phyloP scores from a whole-genome alignment of 2,113 vertebrate species.

The Urocitellus parryii region DNA sequence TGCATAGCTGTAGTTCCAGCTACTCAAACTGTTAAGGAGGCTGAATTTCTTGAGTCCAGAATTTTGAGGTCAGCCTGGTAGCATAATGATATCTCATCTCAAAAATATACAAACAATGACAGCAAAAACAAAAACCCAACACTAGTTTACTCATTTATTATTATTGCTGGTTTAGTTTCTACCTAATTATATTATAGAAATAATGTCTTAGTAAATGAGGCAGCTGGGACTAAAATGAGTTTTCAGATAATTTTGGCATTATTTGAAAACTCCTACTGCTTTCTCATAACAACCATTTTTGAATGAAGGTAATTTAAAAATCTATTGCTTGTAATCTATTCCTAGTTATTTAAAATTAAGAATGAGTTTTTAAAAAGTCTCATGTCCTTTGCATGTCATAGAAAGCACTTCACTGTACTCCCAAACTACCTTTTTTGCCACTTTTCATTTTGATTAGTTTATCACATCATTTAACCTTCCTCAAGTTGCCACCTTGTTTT shows the following conservation, averaged over 20 bases:
- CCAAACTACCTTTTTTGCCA: neutral
- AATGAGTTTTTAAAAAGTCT: neutral
- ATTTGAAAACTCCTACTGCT: slow-evolving; percentile 12
- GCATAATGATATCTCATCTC: neutral
- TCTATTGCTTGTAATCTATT: neutral
- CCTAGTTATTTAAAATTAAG: slow-evolving; percentile 14
- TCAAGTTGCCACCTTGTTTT: neutral
- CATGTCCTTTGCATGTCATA: neutral
- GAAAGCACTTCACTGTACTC: neutral
- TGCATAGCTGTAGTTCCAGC: neutral
- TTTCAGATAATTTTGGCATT: slow-evolving; percentile 27
- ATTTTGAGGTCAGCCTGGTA: neutral
- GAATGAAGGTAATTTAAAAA: slow-evolving; percentile 27
- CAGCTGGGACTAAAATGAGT: slow-evolving; percentile 11
- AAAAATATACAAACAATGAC: neutral
- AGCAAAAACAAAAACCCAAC: too few species aligned
- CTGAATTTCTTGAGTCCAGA: neutral
- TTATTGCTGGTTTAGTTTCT: slow-evolving; percentile 39
- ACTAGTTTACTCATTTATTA: neutral
- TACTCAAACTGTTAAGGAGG: neutral
- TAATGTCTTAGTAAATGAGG: slow-evolving; percentile 25
- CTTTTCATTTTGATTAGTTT: slow-evolving; percentile 35
- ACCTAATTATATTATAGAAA: slow-evolving; percentile 40
- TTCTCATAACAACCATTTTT: slow-evolving; percentile 30
- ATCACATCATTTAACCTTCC: neutral